These are phyloP conservation scores for Epinotia ramella DNA, from an alignment of 2,888 invertebrate genomes.

Conservation along the genomic window DNA sequence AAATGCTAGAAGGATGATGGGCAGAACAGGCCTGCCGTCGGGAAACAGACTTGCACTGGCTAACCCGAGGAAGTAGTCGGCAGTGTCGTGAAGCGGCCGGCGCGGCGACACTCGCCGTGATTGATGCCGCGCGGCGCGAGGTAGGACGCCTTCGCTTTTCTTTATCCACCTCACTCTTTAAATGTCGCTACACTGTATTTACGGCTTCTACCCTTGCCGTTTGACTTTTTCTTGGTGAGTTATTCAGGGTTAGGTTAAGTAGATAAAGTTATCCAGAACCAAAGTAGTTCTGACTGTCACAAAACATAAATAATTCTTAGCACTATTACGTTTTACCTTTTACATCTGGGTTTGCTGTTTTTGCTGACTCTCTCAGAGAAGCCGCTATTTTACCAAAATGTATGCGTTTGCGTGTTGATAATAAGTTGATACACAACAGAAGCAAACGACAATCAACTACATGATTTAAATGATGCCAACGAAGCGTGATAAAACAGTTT, in stretches of 20 bases:
- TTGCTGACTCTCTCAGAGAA: too few species aligned
- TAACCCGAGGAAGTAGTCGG: neutral
- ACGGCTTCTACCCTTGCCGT: neutral
- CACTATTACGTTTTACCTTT: too few species aligned
- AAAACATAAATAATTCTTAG: neutral
- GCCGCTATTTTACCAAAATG: too few species aligned
- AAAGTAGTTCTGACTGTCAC: neutral
- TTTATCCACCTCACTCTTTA: neutral
- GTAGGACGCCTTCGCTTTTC: conserved; percentile 5
- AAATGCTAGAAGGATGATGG: too few species aligned
- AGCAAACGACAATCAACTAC: neutral
- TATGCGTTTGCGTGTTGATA: too few species aligned
- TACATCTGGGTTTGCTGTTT: too few species aligned
- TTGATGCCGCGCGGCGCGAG: neutral
- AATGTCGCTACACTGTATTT: neutral
- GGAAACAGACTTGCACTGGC: neutral
- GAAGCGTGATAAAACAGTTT: neutral
- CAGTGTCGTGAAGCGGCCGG: neutral
- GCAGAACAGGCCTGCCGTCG: neutral
- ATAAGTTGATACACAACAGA: too few species aligned
- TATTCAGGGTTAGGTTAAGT: neutral
- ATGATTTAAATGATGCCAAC: neutral
- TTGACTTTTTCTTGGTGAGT: neutral
- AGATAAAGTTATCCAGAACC: neutral
- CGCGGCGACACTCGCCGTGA: conserved; percentile 1